Evolutionary conservation across 2,113 vertebrate species (phyloP), one percentile per base, ranked within the genome.

Genomic region (Nerophis lumbriciformis): DNA sequence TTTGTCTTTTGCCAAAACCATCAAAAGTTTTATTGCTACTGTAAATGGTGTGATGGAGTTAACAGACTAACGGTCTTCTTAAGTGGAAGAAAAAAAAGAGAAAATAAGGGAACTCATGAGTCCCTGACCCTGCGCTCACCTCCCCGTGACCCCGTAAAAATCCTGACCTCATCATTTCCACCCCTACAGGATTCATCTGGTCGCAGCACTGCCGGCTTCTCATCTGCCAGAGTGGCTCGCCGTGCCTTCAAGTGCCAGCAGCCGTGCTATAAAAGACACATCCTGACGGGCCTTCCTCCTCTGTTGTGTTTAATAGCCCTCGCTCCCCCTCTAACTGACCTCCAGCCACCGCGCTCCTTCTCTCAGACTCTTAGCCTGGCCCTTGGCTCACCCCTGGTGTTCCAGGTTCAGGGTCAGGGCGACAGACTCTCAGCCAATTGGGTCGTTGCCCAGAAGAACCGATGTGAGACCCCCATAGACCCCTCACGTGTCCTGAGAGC

Each of bases 241-340:
- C 82, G 88, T 88, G 76, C 85, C 86, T 90, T 86, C 75, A 90
- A 88, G 83, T 84, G 83, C 83, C 82, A 86, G 84, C 82, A 86
- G 84, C 80, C 76, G 16, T 66, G 78, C 81, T 85, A 82, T 87
- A 88, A 88, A 88, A 83, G 83, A 80, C 75, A 88, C 84, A 87
- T 90, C 90, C 89, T 89, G 90, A 84, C 81, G 75, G 79, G 63
- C 47, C 48, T 50, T 79, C 83, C 87, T 85, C 87, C 87, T 87
- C 84, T 87, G 80, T 80, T 83, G 82, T 88, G 81, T 90, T 90
- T 87, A 89, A 88, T 88, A 81, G 86, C 76, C 63, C 59, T 66
- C 70, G 60, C 76, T 52, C 68, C 49, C 68, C 53, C 38, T 19
- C 57, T 48, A 69, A 19, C 42, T 79, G 78, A 83, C 80, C 83